Evolutionary conservation across 2,797 vertebrate genomes (phyloP), one percentile per base, ranked within the genome.

Genomic region (Tokudaia tokunoshimensis): DNA sequence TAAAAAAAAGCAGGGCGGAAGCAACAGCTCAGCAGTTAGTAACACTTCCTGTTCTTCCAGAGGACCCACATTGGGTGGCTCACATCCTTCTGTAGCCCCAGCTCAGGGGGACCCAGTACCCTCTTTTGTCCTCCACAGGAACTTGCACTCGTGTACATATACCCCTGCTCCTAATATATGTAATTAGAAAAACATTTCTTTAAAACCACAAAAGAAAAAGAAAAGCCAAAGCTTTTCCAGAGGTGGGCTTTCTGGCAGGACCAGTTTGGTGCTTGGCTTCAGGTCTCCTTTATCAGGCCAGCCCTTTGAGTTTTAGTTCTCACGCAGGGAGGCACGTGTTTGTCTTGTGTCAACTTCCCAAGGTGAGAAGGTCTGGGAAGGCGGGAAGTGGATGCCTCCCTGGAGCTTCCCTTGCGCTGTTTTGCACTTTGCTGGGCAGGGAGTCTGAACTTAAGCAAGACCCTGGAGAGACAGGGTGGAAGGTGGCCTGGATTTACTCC

Each of bases 341-440:
- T 89, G 37, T 90, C n/a, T 78, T 22, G 11, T 4, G 34, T 50
- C 6, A 24, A 34, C 92, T 79, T 67, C 70, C 84, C 29, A 57
- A 47, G 82, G n/a, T 59, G 44, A 83, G 76, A 95, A 76, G 13
- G 47, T 24, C 44, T 93, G 74, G 65, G 52, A 74, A 79, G n/a
- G 61, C 74, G 63, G 47, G 10, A 81, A 72, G 65, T n/a, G 52
- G 79, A 12, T 26, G 74, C 72, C 65, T 88, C 55, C 24, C 37
- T 8, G 31, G 61, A 37, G 81, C 41, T 76, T 65, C 29, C 44
- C 31, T 55, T 0, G 3, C 57, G 6, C 19, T 61, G 47, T 12
- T 44, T 52, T 72, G 7, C 0, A 4, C 80, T 47, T n/a, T 76
- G 3, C 17, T 7, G 6, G 13, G n/a, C 1, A 0, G 9, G 19